These are phyloP conservation scores for Hippolais icterina DNA, from an alignment of 2,113 vertebrate genomes.

Conservation along the genomic window DNA sequence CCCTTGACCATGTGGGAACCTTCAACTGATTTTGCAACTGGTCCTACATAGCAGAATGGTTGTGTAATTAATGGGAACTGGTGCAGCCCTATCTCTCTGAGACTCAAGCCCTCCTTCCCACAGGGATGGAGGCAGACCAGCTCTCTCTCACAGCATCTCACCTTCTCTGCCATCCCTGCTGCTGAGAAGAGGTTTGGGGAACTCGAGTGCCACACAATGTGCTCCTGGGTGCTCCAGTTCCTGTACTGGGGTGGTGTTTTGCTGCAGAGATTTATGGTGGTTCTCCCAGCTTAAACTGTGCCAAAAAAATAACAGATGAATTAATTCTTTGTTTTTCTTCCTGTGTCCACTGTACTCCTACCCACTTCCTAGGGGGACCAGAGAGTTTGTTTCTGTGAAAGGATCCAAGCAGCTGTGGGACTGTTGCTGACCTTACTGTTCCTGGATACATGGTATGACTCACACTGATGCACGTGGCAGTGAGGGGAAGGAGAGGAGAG, in stretches of 20 bases:
- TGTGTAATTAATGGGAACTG: constrained; percentile 58
- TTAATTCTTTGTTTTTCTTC: constrained; percentile 9
- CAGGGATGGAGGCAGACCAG: neutral
- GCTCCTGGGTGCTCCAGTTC: neutral
- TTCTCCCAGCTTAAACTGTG: neutral
- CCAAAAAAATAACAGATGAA: neutral
- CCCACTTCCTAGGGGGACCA: neutral
- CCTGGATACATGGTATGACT: neutral
- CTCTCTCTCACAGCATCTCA: neutral
- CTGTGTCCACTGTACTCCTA: neutral
- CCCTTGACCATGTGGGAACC: constrained; percentile 26
- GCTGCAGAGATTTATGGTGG: neutral
- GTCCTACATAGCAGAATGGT: constrained; percentile 57
- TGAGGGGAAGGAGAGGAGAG: neutral
- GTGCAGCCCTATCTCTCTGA: constrained; percentile 19
- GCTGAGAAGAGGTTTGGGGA: neutral
- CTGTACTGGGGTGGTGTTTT: neutral
- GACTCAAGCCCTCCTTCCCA: neutral
- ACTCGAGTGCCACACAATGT: neutral
- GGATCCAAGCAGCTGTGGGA: neutral
- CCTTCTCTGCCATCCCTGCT: neutral
- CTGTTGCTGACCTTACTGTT: neutral
- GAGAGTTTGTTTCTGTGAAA: constrained; percentile 1
- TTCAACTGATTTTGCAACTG: constrained; percentile 61
- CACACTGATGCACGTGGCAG: neutral